Evolutionary conservation across 2,888 invertebrate species (phyloP), one percentile per base, ranked within the genome.

Genomic region (Dascillus cervinus): DNA sequence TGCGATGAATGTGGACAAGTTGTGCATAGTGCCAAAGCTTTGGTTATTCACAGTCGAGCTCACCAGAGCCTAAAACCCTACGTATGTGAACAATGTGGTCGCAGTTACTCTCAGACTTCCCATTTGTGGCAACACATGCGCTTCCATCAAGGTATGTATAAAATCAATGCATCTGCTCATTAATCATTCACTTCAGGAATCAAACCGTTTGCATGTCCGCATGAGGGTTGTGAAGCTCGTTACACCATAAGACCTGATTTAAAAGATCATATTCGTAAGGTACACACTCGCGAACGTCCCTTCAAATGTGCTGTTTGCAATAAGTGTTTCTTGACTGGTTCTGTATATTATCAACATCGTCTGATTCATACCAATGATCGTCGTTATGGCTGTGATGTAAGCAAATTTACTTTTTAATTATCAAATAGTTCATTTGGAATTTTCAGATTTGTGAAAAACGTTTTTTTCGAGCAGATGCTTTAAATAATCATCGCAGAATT

Each of bases 101-200:
- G 72, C 38, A 71, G 72, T 3, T 73, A 73, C 45, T 66, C 77
- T 0, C 77, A 77, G 51, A 76, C 76, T 0, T 75, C 75, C 29
- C 77, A 77, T 50, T 62, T 77, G 46, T 76, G 76, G 75, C 77
- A 77, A 32, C 77, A 77, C 48, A 70, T 76, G 56, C 63, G 77
- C 41, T 77, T 77, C 44, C 77, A 77, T 54, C 73, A 75, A 67
- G 76, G 75, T 64, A 56, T 22, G 6, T 17, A 6, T 6, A 4
- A 17, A n/a, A n/a, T n/a, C n/a, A n/a, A n/a, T n/a, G n/a, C n/a
- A n/a, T 22, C 15, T 25, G 5, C 8, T 21, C 22, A 11, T 11
- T 28, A 17, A 6, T 17, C 17, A 17, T 17, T 17, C 17, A 17
- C 17, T 48, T 22, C 37, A 75, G 76, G 75, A 3, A 73, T 77